Percentiles rank a stretch among this genome's conserved stretches.
These are phyloP conservation scores for Trichosurus vulpecula DNA, from an alignment of 2,797 vertebrate genomes.

Conservation along the genomic window DNA sequence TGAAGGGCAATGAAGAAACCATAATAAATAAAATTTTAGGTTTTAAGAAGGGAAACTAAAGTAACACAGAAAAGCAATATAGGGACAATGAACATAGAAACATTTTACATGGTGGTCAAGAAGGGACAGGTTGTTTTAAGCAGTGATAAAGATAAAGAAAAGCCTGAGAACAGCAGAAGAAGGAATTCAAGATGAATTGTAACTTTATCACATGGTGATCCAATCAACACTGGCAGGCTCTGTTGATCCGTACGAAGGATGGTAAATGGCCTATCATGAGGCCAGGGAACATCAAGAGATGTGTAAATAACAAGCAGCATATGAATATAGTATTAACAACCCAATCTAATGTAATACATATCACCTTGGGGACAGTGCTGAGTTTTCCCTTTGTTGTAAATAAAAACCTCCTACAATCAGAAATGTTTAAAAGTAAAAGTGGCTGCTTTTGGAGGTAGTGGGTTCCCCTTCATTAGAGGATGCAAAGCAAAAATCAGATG, in stretches of 20 bases:
- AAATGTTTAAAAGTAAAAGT: no score
- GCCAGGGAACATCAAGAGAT: background rate
- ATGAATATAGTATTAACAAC: background rate
- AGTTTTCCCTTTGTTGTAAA: background rate
- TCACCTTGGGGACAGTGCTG: background rate
- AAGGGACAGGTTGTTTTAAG: background rate
- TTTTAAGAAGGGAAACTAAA: background rate
- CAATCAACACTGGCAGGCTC: background rate
- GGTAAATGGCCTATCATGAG: background rate
- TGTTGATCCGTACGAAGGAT: background rate
- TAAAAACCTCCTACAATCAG: background rate
- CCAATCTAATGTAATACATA: background rate
- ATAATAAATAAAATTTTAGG: background rate
- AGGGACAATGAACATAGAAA: background rate
- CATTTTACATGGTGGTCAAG: background rate
- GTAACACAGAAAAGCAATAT: background rate
- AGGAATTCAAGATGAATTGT: background rate
- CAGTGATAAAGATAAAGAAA: background rate
- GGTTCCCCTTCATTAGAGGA: no score
- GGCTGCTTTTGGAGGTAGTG: no score
- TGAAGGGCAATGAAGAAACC: background rate
- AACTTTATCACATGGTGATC: background rate
- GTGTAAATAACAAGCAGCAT: background rate
- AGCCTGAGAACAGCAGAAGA: background rate
- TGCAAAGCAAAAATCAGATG: no score